These are phyloP conservation scores for Imbricaverruca yamaguchii DNA, from an alignment of 2,888 invertebrate species.

Conservation along the genomic window DNA sequence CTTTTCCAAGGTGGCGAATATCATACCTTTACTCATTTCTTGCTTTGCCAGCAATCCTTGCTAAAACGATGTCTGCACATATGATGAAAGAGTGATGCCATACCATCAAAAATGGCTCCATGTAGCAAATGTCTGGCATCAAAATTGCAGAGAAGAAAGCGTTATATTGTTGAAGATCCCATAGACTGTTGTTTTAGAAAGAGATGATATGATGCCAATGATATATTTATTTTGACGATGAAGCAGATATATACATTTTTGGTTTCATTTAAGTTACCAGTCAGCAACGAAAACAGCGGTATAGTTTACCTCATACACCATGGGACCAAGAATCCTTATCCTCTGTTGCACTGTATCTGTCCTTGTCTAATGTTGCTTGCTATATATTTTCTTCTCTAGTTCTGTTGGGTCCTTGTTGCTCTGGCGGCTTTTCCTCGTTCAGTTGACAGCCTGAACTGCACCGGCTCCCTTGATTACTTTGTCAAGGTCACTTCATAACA, in stretches of 20 bases:
- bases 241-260: background rate
- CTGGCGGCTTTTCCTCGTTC: background rate
- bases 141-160: too few species aligned
- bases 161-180: too few species aligned
- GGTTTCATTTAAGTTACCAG: too few species aligned
- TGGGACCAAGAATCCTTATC: background rate
- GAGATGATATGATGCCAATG: background rate
- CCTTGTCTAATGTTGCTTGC: slow-evolving; percentile 22
- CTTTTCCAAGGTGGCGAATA: too few species aligned
- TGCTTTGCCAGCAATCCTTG: too few species aligned
- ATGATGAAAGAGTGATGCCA: too few species aligned
- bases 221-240: background rate
- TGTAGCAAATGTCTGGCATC: too few species aligned
- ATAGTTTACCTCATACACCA: background rate
- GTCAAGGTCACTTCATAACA: background rate
- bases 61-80: too few species aligned
- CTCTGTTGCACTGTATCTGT: slow-evolving; percentile 19
- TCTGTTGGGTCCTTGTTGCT: background rate
- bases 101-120: too few species aligned
- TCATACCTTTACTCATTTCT: too few species aligned
- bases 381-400: background rate
- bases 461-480: slow-evolving; percentile 1
- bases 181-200: background rate
- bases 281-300: too few species aligned
- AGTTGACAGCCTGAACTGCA: slow-evolving; percentile 2